A percentile compares a stretch with the other conserved stretches of the same genome.
These are phyloP conservation scores for Chlorops oryzae DNA, from an alignment of 1,140 invertebrate genomes.

Conservation along the genomic window DNA sequence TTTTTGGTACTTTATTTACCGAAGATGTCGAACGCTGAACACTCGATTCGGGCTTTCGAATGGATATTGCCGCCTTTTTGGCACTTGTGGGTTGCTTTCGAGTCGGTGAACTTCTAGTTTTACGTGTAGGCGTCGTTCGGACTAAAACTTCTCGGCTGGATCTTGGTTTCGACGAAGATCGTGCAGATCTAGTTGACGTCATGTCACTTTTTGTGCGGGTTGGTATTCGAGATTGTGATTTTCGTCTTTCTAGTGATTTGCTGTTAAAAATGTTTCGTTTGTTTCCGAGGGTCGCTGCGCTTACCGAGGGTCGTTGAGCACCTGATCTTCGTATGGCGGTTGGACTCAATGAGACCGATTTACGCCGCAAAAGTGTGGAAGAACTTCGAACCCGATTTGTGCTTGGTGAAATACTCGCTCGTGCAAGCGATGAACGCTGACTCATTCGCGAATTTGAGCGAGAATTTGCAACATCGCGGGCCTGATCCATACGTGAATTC, in stretches of 20 bases:
- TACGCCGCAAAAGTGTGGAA: constrained; percentile 21
- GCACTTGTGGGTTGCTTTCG: constrained; percentile 37
- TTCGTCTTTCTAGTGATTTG: too few relatives aligned
- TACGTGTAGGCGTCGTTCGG: not conserved
- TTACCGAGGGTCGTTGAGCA: constrained; percentile 23
- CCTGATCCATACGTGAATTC: constrained; percentile 27
- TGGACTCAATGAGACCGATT: constrained; percentile 37
- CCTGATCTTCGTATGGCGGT: not conserved
- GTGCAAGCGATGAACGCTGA: constrained; percentile 26
- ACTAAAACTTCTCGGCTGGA: constrained; percentile 11
- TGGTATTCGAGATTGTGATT: too few relatives aligned
- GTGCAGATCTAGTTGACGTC: not conserved
- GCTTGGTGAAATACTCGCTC: constrained; percentile 31
- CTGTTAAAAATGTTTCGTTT: too few relatives aligned
- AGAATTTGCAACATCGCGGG: constrained; percentile 27
- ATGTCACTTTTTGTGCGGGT: constrained; percentile 6
- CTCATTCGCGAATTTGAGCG: constrained; percentile 37
- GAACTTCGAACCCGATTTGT: constrained; percentile 9
- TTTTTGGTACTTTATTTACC: constrained; percentile 8
- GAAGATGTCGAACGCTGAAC: constrained; percentile 14
- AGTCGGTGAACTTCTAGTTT: not conserved
- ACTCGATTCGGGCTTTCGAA: constrained; percentile 12
- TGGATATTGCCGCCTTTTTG: constrained; percentile 30
- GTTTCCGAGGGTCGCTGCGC: constrained; percentile 17
- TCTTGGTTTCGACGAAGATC: too few relatives aligned